Conservation (phyloP, 2,113 vertebrate species). For the Sula dactylatra region DNA sequence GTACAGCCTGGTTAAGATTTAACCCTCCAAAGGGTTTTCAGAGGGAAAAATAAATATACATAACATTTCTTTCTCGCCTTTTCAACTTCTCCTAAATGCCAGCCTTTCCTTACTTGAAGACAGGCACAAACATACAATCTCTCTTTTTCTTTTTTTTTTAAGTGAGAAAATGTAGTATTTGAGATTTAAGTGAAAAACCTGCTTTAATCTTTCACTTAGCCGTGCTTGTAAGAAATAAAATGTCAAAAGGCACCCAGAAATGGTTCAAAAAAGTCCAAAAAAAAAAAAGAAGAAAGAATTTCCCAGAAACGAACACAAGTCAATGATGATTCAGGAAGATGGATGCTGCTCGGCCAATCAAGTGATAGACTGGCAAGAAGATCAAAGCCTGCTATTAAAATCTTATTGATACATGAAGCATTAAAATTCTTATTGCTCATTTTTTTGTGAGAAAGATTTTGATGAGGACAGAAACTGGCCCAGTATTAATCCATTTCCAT, state of each 20-base stretch:
- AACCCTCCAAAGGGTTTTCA: constrained; percentile 3
- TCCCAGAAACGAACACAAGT: constrained; percentile 37
- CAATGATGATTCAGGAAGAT: constrained; percentile 27
- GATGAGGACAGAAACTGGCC: constrained; percentile 44
- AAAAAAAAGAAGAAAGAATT: neutral
- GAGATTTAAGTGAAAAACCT: neutral
- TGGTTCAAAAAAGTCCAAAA: neutral
- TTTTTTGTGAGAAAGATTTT: constrained; percentile 28
- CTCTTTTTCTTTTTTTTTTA: neutral
- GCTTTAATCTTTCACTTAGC: neutral
- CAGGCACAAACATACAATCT: neutral
- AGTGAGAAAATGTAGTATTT: neutral
- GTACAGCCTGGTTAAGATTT: neutral
- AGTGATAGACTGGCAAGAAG: constrained; percentile 3
- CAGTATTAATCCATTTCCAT: constrained; percentile 44
- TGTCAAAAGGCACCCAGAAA: neutral
- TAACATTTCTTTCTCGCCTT: neutral
- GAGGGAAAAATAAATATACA: neutral
- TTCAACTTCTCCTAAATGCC: neutral
- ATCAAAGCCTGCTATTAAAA: constrained; percentile 54
- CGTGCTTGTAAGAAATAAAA: neutral
- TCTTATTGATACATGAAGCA: constrained; percentile 38
- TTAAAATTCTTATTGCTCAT: constrained; percentile 16
- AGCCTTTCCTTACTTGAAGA: neutral
- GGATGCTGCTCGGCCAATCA: constrained; percentile 13